Evolutionary conservation across 1,140 invertebrate species (phyloP).

Genomic region (Platyura marginata): DNA sequence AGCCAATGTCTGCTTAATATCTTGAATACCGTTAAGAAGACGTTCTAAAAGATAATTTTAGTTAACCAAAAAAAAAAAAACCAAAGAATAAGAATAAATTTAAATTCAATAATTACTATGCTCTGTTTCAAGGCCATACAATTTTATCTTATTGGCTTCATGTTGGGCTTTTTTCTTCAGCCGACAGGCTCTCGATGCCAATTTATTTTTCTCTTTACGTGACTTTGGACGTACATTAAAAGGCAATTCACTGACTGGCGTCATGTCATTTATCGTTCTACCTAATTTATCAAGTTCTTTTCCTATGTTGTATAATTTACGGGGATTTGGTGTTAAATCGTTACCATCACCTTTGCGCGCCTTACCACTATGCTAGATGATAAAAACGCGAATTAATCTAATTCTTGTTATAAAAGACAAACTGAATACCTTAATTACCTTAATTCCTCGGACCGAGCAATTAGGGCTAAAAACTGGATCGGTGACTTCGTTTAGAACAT

Average conservation of each 20-base stretch:
- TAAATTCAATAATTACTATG: slow-evolving; percentile 54
- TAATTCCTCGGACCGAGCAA: slow-evolving; percentile 76
- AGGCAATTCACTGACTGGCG: slow-evolving; percentile 82
- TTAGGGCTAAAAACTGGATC: slow-evolving; percentile 86
- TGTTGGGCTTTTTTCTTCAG: slow-evolving; percentile 91
- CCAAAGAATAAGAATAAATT: slow-evolving; percentile 4
- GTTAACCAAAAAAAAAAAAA: no score
- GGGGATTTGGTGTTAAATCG: slow-evolving; percentile 87
- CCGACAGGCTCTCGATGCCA: slow-evolving; percentile 87
- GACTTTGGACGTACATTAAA: slow-evolving; percentile 77
- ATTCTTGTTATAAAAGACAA: neutral
- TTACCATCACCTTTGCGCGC: slow-evolving; percentile 94
- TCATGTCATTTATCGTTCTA: slow-evolving; percentile 86
- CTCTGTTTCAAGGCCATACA: slow-evolving; percentile 82
- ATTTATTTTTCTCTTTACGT: slow-evolving; percentile 94
- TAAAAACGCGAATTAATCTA: neutral
- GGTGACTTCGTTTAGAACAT: slow-evolving; percentile 70
- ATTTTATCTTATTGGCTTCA: slow-evolving; percentile 88
- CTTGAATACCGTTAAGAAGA: slow-evolving; percentile 43
- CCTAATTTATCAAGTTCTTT: slow-evolving; percentile 83
- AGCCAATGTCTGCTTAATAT: slow-evolving; percentile 41
- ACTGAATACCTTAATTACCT: slow-evolving; percentile 30
- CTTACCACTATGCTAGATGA: slow-evolving; percentile 52
- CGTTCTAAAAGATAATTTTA: slow-evolving; percentile 27
- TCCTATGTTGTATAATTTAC: slow-evolving; percentile 78